Base-by-base conservation (phyloP, 2,113 vertebrate genomes). In the Pristiophorus japonicus region DNA sequence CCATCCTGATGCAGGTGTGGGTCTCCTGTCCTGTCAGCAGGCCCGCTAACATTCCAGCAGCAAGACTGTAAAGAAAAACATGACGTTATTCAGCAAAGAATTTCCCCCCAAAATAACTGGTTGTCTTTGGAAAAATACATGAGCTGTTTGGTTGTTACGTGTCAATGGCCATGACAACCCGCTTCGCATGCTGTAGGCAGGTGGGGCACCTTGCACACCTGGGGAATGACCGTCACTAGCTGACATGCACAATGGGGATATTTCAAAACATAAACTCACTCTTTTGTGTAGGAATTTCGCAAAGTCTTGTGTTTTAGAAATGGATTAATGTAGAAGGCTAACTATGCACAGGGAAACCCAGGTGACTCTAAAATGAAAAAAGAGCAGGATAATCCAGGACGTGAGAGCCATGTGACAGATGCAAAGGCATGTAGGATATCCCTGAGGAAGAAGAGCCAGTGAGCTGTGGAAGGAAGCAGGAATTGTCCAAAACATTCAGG, bases 1-100 rank as follows among this genome's bases (percentile, higher is more conserved):
- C 97, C 97, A 98, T 98, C 85, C 96, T 96, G 84, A 98, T 97
- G 95, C 98, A 99, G 95, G 96, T 97, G 92, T 98, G 96, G 3
- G 98, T 98, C 96, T 98, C 97, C 8, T 96, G 95, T 4, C 96
- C 96, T 95, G 97, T 97, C 4, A 98, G 96, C 12, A 98, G 97
- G 30, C 98, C 98, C 2, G 97, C 97, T 22, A 99, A 98, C 34
- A 99, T 96, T 38, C 98, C 98, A 45, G 98, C 98, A 96, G 98
- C 98, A 96, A 99, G 96, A 96, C 98, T 99, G 97, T 24, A 95
- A 95, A 96, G 93, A 96, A 94, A 96, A 95, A 11, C 12, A 47
- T 5, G 42, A 63, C 0, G 7, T 67, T 34, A 38, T 47, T 73
- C 20, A 87, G 42, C 38, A 88, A 70, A 20, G n/a, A 65, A 47